A percentile compares a stretch with the other conserved stretches of the same genome.
Evolutionary conservation across 2,113 vertebrate species (phyloP).

Genomic region (Crocuta crocuta): DNA sequence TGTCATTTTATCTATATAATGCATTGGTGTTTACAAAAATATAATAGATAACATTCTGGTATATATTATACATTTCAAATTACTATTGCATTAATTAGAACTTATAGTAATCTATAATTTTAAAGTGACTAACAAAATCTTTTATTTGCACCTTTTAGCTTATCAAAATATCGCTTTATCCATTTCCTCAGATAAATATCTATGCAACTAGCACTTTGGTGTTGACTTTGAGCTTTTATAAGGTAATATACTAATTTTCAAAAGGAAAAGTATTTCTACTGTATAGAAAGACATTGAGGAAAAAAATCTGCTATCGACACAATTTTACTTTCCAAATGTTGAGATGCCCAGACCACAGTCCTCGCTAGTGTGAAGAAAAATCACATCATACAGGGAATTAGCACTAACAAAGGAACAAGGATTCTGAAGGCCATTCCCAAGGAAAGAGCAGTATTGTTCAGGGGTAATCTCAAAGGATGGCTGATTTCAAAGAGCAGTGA

Average conservation of each 20-base stretch:
- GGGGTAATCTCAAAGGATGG: not conserved
- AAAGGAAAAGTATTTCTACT: slow-evolving; percentile 24
- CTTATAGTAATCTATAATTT: not conserved
- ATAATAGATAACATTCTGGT: not conserved
- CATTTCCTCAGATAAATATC: not conserved
- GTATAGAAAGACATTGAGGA: slow-evolving; percentile 11
- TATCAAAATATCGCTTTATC: slow-evolving; percentile 42
- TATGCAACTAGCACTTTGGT: slow-evolving; percentile 29
- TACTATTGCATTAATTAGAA: not conserved
- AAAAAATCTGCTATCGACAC: slow-evolving; percentile 29
- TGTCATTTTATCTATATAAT: not conserved
- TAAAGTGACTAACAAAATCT: not conserved
- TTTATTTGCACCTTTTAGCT: not conserved
- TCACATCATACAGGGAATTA: not conserved
- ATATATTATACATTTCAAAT: not conserved
- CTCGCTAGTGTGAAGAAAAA: slow-evolving; percentile 29
- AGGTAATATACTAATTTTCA: slow-evolving; percentile 35
- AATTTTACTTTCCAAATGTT: slow-evolving; percentile 54
- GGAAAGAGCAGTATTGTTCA: not conserved
- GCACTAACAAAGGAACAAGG: not conserved
- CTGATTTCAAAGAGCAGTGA: not conserved
- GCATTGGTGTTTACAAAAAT: not conserved
- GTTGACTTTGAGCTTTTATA: slow-evolving; percentile 31
- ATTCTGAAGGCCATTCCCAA: slow-evolving; percentile 8
- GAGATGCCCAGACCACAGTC: not conserved